Evolutionary conservation across 2,113 vertebrate species (phyloP).

Genomic region (Oreochromis niloticus): DNA sequence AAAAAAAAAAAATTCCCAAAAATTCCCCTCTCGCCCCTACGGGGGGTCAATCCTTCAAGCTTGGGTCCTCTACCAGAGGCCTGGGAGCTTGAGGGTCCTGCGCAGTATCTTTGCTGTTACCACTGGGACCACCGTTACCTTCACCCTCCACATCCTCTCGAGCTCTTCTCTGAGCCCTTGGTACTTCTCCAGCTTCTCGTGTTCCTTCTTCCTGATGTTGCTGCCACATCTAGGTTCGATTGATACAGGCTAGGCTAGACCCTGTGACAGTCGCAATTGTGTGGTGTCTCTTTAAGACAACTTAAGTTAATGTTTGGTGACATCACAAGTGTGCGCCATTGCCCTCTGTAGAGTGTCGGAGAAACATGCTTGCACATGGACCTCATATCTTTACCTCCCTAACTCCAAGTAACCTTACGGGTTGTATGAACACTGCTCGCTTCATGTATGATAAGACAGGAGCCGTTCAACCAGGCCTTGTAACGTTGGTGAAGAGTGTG

Average conservation of each 20-base stretch:
- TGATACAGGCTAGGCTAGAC: neutral
- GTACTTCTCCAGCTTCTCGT: neutral
- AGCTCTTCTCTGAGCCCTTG: too few relatives aligned
- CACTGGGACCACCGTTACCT: neutral
- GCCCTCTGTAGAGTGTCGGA: too few relatives aligned
- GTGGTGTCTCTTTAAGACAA: too few relatives aligned
- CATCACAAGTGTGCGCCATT: too few relatives aligned
- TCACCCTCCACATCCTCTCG: neutral
- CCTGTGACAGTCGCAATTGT: neutral
- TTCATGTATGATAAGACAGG: neutral
- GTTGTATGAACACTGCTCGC: neutral
- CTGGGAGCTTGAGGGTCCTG: neutral
- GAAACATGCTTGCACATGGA: neutral
- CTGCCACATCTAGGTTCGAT: rapidly evolving
- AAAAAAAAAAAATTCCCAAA: too few relatives aligned
- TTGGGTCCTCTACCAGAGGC: neutral
- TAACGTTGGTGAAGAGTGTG: neutral
- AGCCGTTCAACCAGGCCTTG: neutral
- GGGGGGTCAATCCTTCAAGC: neutral
- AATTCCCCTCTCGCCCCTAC: neutral
- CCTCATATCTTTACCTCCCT: neutral
- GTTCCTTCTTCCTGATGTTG: neutral
- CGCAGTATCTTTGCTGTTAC: neutral
- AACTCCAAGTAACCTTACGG: neutral
- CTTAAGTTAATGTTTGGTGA: too few relatives aligned